Conservation (phyloP, 2,113 vertebrate species). For the Proterorhinus semilunaris region DNA sequence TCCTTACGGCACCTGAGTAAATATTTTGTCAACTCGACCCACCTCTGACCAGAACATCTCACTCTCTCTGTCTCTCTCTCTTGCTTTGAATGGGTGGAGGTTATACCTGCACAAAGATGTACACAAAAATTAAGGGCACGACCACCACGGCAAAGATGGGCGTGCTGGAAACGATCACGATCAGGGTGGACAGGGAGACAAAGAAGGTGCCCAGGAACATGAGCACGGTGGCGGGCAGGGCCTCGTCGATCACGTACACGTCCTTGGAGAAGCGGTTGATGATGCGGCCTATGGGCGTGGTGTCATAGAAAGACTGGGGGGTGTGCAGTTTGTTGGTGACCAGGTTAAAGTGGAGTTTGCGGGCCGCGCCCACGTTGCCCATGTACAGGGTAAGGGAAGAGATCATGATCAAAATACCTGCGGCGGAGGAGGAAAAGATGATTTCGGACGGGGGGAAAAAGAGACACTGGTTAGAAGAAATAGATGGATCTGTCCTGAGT, state of each 20-base stretch:
- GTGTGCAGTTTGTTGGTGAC: constrained; percentile 90
- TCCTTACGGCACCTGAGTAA: no score
- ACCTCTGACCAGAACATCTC: no score
- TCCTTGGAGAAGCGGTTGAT: constrained; percentile 98
- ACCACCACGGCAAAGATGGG: constrained; percentile 86
- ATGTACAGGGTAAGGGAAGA: constrained; percentile 85
- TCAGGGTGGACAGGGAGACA: constrained; percentile 83
- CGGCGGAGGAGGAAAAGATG: constrained; percentile 11
- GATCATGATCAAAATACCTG: constrained; percentile 86
- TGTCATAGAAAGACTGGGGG: constrained; percentile 94
- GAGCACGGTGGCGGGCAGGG: constrained; percentile 83
- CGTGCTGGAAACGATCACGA: constrained; percentile 86
- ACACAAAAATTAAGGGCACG: constrained; percentile 82
- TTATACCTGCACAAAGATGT: constrained; percentile 89
- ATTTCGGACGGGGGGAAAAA: neutral
- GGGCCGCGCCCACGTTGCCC: constrained; percentile 84
- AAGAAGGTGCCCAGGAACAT: constrained; percentile 87
- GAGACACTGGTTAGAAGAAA: neutral
- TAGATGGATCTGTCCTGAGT: constrained; percentile 19
- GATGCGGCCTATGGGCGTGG: constrained; percentile 90
- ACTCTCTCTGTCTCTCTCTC: neutral
- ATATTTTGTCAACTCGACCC: no score
- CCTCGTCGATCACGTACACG: constrained; percentile 88
- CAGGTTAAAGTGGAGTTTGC: constrained; percentile 80
- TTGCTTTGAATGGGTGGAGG: neutral